Base-by-base conservation (phyloP, 2,888 invertebrate species). In the Oscheius myriophilus region DNA sequence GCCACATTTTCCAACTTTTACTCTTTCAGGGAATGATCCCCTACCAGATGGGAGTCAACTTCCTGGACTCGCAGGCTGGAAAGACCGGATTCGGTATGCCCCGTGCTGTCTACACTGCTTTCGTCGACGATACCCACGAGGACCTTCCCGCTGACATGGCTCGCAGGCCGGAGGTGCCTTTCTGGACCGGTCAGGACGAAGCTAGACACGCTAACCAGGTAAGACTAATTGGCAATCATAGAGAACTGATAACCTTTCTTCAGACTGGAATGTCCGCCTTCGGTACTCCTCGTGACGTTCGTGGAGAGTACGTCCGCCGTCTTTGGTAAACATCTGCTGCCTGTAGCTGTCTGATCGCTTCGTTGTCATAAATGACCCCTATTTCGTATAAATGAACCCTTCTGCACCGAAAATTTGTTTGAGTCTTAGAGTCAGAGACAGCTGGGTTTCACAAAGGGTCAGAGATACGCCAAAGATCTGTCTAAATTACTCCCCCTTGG, bases 81-180 rank as follows among this genome's bases (percentile, higher is more conserved):
- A 89, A 89, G 87, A 89, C 88, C 54, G 89, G 89, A 16, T 90
- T 89, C 82, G 90, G 90, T 43, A 87, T 88, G 78, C 87, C 88
- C 11, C 84, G 90, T 57, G 70, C 70, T 72, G 66, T 80, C 43
- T 85, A 80, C 81, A 86, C 86, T 26, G 70, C 83, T 45, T 84
- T 80, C 76, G 80, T 82, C 62, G 86, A 86, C 78, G 86, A 87
- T 71, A 73, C 81, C 39, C 85, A 84, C 78, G 84, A 84, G 67
- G 86, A 86, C 42, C 76, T 86, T 73, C 86, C 86, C 51, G 80
- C 83, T 42, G 84, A 86, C 67, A 76, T 86, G 67, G 83, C 86
- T 45, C 81, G 85, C 55, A 70, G 78, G 61, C 86, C 86, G 25
- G 84, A 84, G 55, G 85, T 86, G 58, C 86, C 86, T 57, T 86